A percentile compares a stretch with the other conserved stretches of the same genome.
Evolutionary conservation across 2,888 invertebrate species (phyloP).

Genomic region (Plagodis pulveraria): DNA sequence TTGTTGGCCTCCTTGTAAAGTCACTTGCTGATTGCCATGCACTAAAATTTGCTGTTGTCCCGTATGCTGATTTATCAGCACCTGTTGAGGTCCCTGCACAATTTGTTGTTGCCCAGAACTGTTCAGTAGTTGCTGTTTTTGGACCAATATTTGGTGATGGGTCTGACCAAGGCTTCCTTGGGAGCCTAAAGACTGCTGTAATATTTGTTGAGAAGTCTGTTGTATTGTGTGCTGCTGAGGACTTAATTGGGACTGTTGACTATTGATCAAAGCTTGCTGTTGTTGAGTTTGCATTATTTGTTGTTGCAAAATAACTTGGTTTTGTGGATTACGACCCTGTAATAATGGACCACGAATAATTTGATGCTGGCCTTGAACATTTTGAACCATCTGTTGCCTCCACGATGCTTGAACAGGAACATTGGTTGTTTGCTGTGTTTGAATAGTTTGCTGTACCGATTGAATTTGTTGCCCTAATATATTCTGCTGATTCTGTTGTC

Average conservation of each 20-base stretch:
- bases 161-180: conserved; percentile 80
- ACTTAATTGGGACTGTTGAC: conserved; percentile 76
- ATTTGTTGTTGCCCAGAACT: conserved; percentile 81
- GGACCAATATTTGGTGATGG: conserved; percentile 78
- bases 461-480: conserved; percentile 81
- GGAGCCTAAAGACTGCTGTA: conserved; percentile 84
- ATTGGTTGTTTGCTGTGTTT: conserved; percentile 68
- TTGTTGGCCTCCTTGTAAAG: conserved; percentile 77
- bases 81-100: conserved; percentile 81
- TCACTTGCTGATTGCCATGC: conserved; percentile 80
- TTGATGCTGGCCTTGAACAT: conserved; percentile 82
- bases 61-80: conserved; percentile 77
- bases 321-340: conserved; percentile 77
- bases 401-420: conserved; percentile 71
- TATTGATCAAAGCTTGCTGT: conserved; percentile 71
- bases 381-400: conserved; percentile 82
- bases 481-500: conserved; percentile 67
- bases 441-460: conserved; percentile 75
- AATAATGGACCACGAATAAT: conserved; percentile 77
- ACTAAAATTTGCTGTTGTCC: conserved; percentile 80
- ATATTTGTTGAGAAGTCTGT: conserved; percentile 84
- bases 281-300: conserved; percentile 85
- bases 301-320: conserved; percentile 83
- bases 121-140: conserved; percentile 85
- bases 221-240: conserved; percentile 84